Base-by-base conservation (phyloP, 1,140 invertebrate genomes). In the Papilio dardanus region DNA sequence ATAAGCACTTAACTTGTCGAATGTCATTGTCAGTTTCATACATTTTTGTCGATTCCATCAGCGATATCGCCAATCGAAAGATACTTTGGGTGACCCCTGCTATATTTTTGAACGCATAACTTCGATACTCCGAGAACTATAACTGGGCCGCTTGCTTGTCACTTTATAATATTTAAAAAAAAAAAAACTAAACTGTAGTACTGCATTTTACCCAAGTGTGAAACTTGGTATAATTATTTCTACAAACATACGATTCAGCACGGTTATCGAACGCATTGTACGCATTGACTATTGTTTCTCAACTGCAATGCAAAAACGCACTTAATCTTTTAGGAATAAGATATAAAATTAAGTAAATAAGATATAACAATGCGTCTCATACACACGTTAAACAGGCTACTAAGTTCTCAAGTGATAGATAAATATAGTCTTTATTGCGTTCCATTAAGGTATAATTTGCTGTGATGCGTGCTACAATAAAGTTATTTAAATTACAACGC, bases 221-320 rank as follows among this genome's bases (percentile, higher is more conserved):
- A 46, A 46, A 46, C 42, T 19, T 6, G 4, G 54, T 68, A 74
- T 66, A 31, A 68, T 74, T n/a, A n/a, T n/a, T n/a, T 71, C 68
- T 77, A 69, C 67, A 74, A 74, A 73, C 74, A 69, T 74, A 37
- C 46, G 71, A 77, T 74, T 77, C 76, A 77, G 50, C 50, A 69
- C 62, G 76, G 76, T 65, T 35, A 69, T 24, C 31, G n/a, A 69
- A 35, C 35, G 33, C 33, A 69, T 68, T 68, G 66, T 68, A 37
- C 30, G 35, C 68, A 46, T 74, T 10, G 14, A 37, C 73, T 37
- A 77, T 73, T 54, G 58, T 77, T 62, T 50, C 42, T 50, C 19
- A 31, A n/a, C 73, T 67, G 10, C 54, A 77, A 69, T 62, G 66
- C 68, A 58, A 46, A 69, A 33, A 31, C 16, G 31, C 12, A 14